These are phyloP conservation scores for Drosophila miranda DNA, from an alignment of 1,140 invertebrate genomes.

Conservation along the genomic window DNA sequence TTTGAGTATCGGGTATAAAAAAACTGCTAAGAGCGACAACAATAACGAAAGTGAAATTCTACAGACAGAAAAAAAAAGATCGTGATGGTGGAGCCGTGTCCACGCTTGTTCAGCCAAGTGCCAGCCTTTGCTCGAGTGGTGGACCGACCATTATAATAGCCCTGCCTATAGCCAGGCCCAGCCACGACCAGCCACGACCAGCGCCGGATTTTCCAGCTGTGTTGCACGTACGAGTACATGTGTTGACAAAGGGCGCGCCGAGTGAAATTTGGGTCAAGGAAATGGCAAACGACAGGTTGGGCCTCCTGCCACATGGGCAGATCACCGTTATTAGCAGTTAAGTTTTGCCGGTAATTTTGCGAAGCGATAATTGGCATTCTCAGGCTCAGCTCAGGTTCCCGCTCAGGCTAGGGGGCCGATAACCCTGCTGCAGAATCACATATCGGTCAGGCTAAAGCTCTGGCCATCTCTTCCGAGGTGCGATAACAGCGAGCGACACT, in stretches of 20 bases:
- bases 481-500: slow-evolving; percentile 32
- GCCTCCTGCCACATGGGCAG: slow-evolving; percentile 26
- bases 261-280: slow-evolving; percentile 79
- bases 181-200: slow-evolving; percentile 31
- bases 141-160: slow-evolving; percentile 23
- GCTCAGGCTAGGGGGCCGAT: slow-evolving; percentile 24
- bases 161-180: slow-evolving; percentile 37
- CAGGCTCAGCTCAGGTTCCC: too few species aligned
- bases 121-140: slow-evolving; percentile 46
- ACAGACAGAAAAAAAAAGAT: slow-evolving; percentile 65
- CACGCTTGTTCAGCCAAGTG: slow-evolving; percentile 72
- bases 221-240: slow-evolving; percentile 5
- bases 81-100: slow-evolving; percentile 47
- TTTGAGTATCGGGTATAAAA: too few species aligned
- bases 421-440: slow-evolving; percentile 30
- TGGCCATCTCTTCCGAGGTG: too few species aligned
- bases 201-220: slow-evolving; percentile 33
- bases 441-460: slow-evolving; percentile 11
- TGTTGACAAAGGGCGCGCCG: slow-evolving; percentile 38
- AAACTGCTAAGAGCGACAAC: slow-evolving; percentile 50
- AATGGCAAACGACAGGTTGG: slow-evolving; percentile 73
- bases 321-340: slow-evolving; percentile 62
- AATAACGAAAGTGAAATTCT: slow-evolving; percentile 79
- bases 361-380: slow-evolving; percentile 45
- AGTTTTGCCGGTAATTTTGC: slow-evolving; percentile 45